A percentile compares a stretch with the other conserved stretches of the same genome.
These are phyloP conservation scores for Menidia beryllina DNA, from an alignment of 2,113 vertebrate genomes.

Conservation along the genomic window DNA sequence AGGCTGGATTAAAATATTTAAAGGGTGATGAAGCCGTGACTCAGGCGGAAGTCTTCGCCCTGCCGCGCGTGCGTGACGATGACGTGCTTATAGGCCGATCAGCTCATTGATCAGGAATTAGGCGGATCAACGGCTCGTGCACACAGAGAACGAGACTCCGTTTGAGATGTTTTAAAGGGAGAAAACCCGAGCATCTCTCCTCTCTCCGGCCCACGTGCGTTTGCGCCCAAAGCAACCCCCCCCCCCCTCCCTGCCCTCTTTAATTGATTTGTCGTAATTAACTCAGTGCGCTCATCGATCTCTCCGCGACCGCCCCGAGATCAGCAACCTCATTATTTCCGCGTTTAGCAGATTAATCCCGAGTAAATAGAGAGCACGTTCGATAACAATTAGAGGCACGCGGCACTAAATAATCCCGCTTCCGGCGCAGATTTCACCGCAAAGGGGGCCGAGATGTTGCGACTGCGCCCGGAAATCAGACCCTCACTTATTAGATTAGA, in stretches of 20 bases:
- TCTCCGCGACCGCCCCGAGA: slow-evolving; percentile 44
- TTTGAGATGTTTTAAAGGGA: slow-evolving; percentile 23
- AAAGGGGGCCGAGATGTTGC: too few relatives aligned
- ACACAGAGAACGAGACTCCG: neutral
- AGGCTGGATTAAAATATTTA: neutral
- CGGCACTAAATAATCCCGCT: slow-evolving; percentile 56
- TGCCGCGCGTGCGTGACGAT: neutral
- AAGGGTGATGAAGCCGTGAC: neutral
- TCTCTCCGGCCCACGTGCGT: neutral
- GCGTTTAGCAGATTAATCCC: slow-evolving; percentile 75
- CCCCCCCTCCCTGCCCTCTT: slow-evolving; percentile 45
- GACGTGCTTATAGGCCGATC: slow-evolving; percentile 5
- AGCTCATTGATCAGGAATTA: slow-evolving; percentile 23
- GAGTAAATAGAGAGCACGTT: slow-evolving; percentile 74
- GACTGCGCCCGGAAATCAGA: too few relatives aligned
- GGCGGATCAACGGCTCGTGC: neutral
- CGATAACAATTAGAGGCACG: slow-evolving; percentile 71
- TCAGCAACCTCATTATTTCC: slow-evolving; percentile 76
- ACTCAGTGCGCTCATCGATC: slow-evolving; percentile 82
- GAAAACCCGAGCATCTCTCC: neutral
- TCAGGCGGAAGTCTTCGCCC: too few relatives aligned
- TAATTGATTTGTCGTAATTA: slow-evolving; percentile 86
- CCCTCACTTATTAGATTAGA: neutral
- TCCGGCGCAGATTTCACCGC: too few relatives aligned
- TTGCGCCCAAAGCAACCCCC: neutral